These are phyloP conservation scores for Julus scanicus DNA, from an alignment of 2,888 invertebrate genomes.

Conservation along the genomic window DNA sequence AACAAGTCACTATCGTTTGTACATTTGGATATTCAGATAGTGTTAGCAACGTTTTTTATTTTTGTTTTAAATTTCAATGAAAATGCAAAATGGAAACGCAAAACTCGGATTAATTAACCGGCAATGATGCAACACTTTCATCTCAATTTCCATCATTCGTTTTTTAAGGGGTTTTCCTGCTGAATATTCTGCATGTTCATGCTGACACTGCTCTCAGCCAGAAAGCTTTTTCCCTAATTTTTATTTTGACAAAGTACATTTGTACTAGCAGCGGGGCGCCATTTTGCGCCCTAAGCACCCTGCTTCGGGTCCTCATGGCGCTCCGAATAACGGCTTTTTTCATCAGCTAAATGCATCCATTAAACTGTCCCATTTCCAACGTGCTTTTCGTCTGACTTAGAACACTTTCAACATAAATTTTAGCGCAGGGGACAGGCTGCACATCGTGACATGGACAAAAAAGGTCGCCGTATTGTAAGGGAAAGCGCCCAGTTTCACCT, in stretches of 20 bases:
- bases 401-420: constrained; percentile 14
- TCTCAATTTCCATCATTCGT: not conserved
- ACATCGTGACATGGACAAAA: not conserved
- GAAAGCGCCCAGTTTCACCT: not conserved
- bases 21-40: no score
- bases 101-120: not conserved
- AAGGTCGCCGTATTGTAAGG: not conserved
- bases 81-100: not conserved
- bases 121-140: not conserved
- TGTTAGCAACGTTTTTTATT: no score
- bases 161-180: not conserved
- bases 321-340: not conserved
- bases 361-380: not conserved
- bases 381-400: not conserved
- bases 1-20: no score
- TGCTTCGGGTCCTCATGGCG: not conserved
- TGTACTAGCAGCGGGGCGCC: constrained; percentile 15
- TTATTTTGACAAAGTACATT: not conserved
- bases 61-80: no score
- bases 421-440: not conserved
- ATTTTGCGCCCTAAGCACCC: not conserved
- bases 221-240: not conserved
- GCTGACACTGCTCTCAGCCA: not conserved
- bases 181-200: not conserved
- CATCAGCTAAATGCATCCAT: constrained; percentile 26